These are phyloP conservation scores for Ophiothrix spiculata DNA, from an alignment of 35 echinoderm and acorn worm genomes.

Conservation along the genomic window DNA sequence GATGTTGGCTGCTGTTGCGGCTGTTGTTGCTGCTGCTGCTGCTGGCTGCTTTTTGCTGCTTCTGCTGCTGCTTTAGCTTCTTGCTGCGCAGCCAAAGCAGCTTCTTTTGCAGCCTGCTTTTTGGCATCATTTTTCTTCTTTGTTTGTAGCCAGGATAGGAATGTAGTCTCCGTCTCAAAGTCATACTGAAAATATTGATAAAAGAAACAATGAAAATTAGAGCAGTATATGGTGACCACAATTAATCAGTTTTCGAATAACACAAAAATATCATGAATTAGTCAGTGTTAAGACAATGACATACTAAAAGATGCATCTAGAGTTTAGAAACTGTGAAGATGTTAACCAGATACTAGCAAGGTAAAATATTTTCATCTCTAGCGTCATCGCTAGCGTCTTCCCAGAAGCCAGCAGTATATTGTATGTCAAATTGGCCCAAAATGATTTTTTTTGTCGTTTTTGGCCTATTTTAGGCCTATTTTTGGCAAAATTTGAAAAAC, in stretches of 20 bases:
- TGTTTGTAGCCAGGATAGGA: constrained; percentile 34
- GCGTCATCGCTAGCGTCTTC: not conserved
- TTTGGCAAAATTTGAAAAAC: too few species aligned
- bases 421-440: too few species aligned
- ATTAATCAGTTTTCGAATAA: not conserved
- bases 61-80: constrained; percentile 18
- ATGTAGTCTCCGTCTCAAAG: constrained; percentile 43
- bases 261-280: not conserved
- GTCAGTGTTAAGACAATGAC: not conserved
- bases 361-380: too few species aligned
- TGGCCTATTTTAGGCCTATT: too few species aligned
- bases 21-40: constrained; percentile 8
- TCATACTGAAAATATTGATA: constrained; percentile 35
- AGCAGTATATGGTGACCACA: not conserved
- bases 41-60: constrained; percentile 3
- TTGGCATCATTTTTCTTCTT: constrained; percentile 37
- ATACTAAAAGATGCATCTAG: not conserved
- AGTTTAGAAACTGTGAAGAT: not conserved
- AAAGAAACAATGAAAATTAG: not conserved
- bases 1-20: not conserved
- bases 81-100: constrained; percentile 15
- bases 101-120: constrained; percentile 22
- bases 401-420: not conserved
- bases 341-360: too few species aligned
- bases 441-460: too few species aligned